Evolutionary conservation across 53 echinoderm and acorn worm species (phyloP).

Genomic region (Holothuria leucospilota): DNA sequence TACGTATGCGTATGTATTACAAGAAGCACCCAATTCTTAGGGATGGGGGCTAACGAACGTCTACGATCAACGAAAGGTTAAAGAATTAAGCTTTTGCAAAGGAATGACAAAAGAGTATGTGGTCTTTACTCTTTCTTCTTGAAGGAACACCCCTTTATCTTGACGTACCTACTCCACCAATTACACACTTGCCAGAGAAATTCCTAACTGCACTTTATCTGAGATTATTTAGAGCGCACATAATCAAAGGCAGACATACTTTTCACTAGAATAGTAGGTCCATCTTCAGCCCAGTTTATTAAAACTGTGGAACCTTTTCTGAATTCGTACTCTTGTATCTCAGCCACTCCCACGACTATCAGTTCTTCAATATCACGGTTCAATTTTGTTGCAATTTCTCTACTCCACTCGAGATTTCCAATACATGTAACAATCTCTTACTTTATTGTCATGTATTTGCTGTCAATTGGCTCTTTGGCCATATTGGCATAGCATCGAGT

Average conservation of each 20-base stretch:
- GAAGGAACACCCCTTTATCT: too few relatives aligned
- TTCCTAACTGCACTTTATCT: too few relatives aligned
- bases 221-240: too few relatives aligned
- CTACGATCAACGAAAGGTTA: too few relatives aligned
- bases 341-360: background rate
- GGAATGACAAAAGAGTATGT: too few relatives aligned
- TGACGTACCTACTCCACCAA: too few relatives aligned
- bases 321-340: background rate
- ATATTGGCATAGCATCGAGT: conserved; percentile 8
- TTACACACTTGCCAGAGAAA: too few relatives aligned
- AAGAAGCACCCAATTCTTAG: too few relatives aligned
- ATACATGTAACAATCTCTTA: background rate
- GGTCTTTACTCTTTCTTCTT: too few relatives aligned
- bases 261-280: background rate
- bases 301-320: background rate
- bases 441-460: conserved; percentile 6
- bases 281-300: background rate
- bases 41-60: too few relatives aligned
- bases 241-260: background rate
- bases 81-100: too few relatives aligned
- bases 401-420: background rate
- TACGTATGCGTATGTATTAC: too few relatives aligned
- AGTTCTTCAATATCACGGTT: background rate
- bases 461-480: conserved; percentile 30
- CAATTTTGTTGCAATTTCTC: background rate